A percentile compares a stretch with the other conserved stretches of the same genome.
phyloP scores from a whole-genome alignment of 2,888 invertebrate genomes.

The Antitype chi region DNA sequence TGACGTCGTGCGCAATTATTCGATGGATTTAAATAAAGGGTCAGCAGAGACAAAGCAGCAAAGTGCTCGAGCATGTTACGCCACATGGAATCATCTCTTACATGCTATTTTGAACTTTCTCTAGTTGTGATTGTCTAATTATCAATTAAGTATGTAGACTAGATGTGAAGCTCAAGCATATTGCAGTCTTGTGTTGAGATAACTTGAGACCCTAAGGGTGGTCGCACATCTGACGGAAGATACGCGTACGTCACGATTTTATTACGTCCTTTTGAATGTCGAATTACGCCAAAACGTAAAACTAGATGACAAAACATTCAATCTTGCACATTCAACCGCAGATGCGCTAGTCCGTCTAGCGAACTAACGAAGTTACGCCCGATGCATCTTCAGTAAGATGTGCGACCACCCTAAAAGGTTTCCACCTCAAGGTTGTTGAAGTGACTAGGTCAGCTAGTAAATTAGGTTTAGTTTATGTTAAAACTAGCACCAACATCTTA shows the following conservation, averaged over 20 bases:
- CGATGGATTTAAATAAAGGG: neutral
- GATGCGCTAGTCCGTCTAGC: neutral
- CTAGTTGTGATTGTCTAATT: neutral
- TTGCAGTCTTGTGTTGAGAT: neutral
- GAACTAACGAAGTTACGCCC: neutral
- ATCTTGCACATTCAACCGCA: neutral
- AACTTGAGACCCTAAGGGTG: neutral
- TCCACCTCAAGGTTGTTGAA: neutral
- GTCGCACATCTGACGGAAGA: neutral
- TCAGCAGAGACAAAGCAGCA: neutral
- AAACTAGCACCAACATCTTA: neutral
- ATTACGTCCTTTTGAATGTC: too few relatives aligned
- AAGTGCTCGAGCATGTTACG: neutral
- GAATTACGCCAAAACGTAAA: neutral
- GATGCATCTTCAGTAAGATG: neutral
- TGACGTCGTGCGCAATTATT: neutral
- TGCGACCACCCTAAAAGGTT: neutral
- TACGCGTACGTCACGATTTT: too few relatives aligned
- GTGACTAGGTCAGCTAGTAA: neutral
- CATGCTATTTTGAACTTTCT: neutral
- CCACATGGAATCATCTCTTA: neutral
- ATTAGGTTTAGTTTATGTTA: neutral
- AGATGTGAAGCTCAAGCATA: neutral
- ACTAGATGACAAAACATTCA: neutral
- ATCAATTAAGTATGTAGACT: neutral